Evolutionary conservation across 1,140 invertebrate species (phyloP), one percentile per base, ranked within the genome.

Genomic region (Lepidurus couesii): DNA sequence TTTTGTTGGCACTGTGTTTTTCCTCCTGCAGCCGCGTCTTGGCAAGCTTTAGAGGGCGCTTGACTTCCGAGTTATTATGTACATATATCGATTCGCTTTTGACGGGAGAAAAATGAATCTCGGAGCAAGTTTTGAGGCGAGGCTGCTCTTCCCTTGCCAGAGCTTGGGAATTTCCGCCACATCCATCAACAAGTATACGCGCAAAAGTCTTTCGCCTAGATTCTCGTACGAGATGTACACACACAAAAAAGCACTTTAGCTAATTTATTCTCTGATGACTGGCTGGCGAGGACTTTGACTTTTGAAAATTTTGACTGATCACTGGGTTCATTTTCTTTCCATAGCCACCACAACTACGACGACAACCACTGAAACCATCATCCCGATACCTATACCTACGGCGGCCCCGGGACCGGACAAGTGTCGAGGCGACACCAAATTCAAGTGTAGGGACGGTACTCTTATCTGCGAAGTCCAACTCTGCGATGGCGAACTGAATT

Each of bases 401-500:
- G 43, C n/a, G 13, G 10, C 26, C 10, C 75, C 75, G 13, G 79
- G 45, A 24, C 74, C 73, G 16, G 79, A 80, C 21, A 76, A 80
- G 16, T 80, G 79, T 16, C 78, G 81, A 21, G 73, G 75, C 1
- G 75, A 81, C 43, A 73, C 76, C 79, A 84, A 88, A 78, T 86
- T 86, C 65, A 76, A 24, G 6, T 83, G 82, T 76, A 44, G 13
- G 7, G 75, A 81, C 79, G 82, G 82, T 9, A 34, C 53, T 80
- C 77, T 76, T 10, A 81, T 89, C 81, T 89, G 88, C 81, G 83
- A 85, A n/a, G 87, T 86, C 79, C 86, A 89, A 81, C 80, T 81
- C 44, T 90, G 89, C 82, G 89, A 91, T 83, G 87, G 87, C 44
- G 82, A 78, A 4, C 34, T 34, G 1, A 87, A 91, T 82, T 91